phyloP scores from a whole-genome alignment of 1,140 invertebrate genomes.

The Pseudoatta argentina region DNA sequence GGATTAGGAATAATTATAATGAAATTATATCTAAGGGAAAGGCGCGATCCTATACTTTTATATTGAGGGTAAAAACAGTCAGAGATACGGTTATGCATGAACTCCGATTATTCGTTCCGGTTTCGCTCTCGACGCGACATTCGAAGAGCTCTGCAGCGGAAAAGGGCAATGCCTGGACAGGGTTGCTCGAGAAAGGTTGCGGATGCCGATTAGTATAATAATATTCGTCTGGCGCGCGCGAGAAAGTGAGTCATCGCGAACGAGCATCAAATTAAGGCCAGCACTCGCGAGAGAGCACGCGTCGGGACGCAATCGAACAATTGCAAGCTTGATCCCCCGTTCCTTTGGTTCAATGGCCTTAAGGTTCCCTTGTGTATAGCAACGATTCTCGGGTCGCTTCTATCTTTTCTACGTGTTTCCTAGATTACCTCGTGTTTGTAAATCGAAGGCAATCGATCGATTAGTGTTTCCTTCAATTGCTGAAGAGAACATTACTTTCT shows the following conservation, averaged over 20 bases:
- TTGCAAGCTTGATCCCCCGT: conserved; percentile 59
- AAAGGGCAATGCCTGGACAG: conserved; percentile 40
- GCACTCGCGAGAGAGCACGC: conserved; percentile 50
- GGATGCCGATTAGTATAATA: conserved; percentile 61
- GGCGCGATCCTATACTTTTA: background rate
- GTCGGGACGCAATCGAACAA: conserved; percentile 73
- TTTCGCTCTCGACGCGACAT: background rate
- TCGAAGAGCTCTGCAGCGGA: conserved; percentile 27
- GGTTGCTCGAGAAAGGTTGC: conserved; percentile 33
- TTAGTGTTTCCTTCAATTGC: background rate
- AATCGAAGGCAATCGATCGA: background rate
- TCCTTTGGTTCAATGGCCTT: conserved; percentile 72
- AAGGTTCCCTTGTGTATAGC: conserved; percentile 55
- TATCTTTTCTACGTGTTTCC: background rate
- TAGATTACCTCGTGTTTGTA: background rate
- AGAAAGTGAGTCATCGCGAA: conserved; percentile 74
- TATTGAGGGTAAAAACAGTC: background rate
- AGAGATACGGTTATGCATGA: background rate
- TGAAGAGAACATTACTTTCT: background rate
- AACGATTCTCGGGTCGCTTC: conserved; percentile 49
- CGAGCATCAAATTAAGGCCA: conserved; percentile 72
- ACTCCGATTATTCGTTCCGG: background rate
- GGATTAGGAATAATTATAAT: conserved; percentile 14
- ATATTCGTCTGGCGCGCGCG: conserved; percentile 63
- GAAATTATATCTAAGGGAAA: background rate